Base-by-base conservation (phyloP, 1,140 invertebrate species). In the Penaeus vannamei region DNA sequence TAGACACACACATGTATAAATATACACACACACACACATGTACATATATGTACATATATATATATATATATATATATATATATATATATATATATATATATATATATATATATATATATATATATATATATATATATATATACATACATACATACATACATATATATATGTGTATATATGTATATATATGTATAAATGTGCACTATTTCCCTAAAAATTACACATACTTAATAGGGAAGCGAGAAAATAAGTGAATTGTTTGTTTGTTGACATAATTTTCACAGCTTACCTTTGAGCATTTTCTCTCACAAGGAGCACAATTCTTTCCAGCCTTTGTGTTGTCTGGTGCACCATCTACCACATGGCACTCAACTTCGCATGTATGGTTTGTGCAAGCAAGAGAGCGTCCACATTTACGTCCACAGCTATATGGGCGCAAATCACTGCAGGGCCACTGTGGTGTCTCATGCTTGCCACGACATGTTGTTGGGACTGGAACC, bases 401-500 rank as follows among this genome's bases (percentile, higher is more conserved):
- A 17, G 92, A 69, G 89, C 94, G 93, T 0, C 95, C 96, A 94
- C 97, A 98, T 46, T 93, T 92, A 79, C 96, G 94, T 3, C 95
- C 94, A 93, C 98, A 99, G 22, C 96, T 96, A 26, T 94, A 94
- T 0, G 96, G 94, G 83, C 93, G 94, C 1, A 97, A 95, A 91
- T 94, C 94, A 92, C 95, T 94, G 93, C 98, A 99, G 1, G 96
- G 95, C 93, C 95, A 95, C 23, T 95, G 92, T n/a, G 93, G 93
- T 10, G 95, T 95, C 94, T 98, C 97, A 93, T 98, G 97, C 62
- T 95, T 95, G 1, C 97, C 97, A 89, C 97, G 94, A 93, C 98
- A 98, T 5, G 95, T 95, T 0, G 97, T 94, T 79, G 94, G 93
- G 0, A 98, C 94, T 4, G 95, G 95, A 14, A 96, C 94, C 91